Evolutionary conservation across 2,113 vertebrate genomes (phyloP).

Genomic region (Lasiurus cinereus): DNA sequence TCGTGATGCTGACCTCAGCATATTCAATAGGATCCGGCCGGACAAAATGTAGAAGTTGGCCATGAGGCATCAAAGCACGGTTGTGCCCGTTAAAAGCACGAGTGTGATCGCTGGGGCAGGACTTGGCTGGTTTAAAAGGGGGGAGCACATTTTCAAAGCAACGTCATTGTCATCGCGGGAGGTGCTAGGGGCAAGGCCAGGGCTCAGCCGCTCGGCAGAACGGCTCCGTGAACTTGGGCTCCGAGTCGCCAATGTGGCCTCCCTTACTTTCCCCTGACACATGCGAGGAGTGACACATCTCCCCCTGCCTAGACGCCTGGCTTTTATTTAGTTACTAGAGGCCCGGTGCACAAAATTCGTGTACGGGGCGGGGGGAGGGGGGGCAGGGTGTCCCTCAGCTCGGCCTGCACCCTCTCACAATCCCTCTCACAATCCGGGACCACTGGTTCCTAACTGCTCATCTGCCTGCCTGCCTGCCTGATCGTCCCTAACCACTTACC

Average conservation of each 20-base stretch:
- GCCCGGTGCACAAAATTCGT: too few species aligned
- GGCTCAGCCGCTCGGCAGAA: rapidly evolving
- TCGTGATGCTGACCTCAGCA: not conserved
- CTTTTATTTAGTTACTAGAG: too few species aligned
- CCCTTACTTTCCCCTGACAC: not conserved
- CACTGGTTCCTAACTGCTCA: too few species aligned
- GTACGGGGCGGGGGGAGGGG: too few species aligned
- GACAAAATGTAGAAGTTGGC: not conserved
- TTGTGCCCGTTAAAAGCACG: not conserved
- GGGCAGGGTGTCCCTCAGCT: too few species aligned
- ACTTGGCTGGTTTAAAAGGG: not conserved
- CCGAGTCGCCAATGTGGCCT: not conserved
- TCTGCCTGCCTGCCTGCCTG: too few species aligned
- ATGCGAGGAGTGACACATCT: not conserved
- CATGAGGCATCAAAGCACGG: not conserved
- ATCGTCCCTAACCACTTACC: too few species aligned
- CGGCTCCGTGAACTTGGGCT: too few species aligned
- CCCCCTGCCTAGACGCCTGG: not conserved
- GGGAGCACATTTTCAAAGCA: not conserved
- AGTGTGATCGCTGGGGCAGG: not conserved
- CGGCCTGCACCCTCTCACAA: too few species aligned
- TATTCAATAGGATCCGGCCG: not conserved
- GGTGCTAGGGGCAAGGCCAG: too few species aligned
- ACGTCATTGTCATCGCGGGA: rapidly evolving
- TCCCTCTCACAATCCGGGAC: too few species aligned